These are phyloP conservation scores for Sakesphorus luctuosus DNA, from an alignment of 2,113 vertebrate species.

Conservation along the genomic window DNA sequence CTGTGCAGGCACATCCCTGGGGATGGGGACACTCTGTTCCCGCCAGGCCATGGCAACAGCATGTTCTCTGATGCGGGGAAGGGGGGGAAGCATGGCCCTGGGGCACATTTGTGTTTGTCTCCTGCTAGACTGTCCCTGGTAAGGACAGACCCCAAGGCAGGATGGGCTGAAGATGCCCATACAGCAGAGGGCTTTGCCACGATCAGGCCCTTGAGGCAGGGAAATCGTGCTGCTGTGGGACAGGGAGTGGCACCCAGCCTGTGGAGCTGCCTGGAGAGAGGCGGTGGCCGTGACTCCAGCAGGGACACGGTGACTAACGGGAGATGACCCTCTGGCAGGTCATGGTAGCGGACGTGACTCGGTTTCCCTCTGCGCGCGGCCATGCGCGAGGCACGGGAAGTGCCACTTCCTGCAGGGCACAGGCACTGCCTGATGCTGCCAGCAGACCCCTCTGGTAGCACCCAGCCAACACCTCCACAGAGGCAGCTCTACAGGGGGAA, in stretches of 20 bases:
- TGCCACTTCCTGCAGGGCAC: neutral
- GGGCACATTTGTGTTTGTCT: neutral
- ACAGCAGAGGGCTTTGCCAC: fast-evolving
- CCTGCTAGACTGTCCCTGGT: fast-evolving
- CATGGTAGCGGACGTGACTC: constrained; percentile 23
- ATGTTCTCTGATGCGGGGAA: fast-evolving
- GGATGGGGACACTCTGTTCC: constrained; percentile 18
- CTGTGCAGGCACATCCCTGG: neutral
- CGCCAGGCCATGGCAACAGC: neutral
- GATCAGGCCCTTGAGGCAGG: neutral
- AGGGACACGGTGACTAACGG: neutral
- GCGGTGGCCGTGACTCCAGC: neutral
- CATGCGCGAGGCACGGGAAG: neutral
- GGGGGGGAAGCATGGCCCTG: too few relatives aligned
- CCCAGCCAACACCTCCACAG: neutral
- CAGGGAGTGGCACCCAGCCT: neutral
- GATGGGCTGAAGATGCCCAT: neutral
- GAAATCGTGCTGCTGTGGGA: neutral
- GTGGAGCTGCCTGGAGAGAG: neutral
- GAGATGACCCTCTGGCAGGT: neutral
- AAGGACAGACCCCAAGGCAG: neutral
- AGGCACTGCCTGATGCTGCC: neutral
- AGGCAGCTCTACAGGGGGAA: neutral
- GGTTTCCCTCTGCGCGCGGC: neutral
- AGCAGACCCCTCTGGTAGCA: neutral